Evolutionary conservation across 2,113 vertebrate genomes (phyloP).

Genomic region (Sigmodon hispidus): DNA sequence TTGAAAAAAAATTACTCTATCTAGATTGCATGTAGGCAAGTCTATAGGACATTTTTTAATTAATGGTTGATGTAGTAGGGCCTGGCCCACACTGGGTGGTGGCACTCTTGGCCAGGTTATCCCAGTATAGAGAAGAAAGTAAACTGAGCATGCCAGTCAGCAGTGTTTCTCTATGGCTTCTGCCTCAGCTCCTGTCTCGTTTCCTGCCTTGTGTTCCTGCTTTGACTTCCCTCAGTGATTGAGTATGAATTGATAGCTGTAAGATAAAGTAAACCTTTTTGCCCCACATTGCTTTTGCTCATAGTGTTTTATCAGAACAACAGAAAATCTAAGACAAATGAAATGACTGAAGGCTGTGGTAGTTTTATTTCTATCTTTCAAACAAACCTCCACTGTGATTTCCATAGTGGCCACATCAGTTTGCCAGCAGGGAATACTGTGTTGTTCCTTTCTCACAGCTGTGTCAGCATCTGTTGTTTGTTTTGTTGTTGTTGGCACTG

Average conservation of each 20-base stretch:
- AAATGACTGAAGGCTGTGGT: neutral
- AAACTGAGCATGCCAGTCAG: neutral
- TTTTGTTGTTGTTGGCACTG: neutral
- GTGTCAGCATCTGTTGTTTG: neutral
- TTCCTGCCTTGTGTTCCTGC: neutral
- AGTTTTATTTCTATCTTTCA: neutral
- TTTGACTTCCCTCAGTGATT: neutral
- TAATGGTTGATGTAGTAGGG: neutral
- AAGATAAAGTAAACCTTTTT: neutral
- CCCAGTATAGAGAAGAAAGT: neutral
- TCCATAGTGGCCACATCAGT: neutral
- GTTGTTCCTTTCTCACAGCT: neutral
- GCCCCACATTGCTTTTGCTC: neutral
- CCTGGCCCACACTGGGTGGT: neutral
- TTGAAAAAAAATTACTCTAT: neutral
- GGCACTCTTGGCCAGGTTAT: neutral
- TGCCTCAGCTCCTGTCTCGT: neutral
- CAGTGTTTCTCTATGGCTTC: neutral
- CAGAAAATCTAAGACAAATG: neutral
- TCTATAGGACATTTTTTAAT: neutral
- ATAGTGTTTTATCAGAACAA: neutral
- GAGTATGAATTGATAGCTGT: neutral
- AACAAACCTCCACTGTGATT: neutral
- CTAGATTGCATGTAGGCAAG: neutral
- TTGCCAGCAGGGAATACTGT: neutral